phyloP scores from a whole-genome alignment of 2,888 invertebrate genomes.

The Subacronicta megacephala region DNA sequence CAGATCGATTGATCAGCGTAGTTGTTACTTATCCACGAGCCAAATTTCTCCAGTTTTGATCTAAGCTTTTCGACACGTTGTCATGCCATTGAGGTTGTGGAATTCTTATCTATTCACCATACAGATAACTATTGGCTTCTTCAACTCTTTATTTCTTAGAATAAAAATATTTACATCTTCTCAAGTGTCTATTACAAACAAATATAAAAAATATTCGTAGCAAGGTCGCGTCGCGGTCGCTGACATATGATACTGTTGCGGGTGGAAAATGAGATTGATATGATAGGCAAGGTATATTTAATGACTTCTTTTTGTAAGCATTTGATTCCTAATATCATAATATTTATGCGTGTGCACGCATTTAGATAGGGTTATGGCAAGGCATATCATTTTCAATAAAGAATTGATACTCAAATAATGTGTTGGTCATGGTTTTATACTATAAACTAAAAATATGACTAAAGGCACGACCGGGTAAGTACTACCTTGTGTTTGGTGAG shows the following conservation, averaged over 20 bases:
- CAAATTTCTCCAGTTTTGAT: no score
- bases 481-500: no score
- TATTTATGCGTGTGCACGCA: slow-evolving; percentile 1
- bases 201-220: slow-evolving; percentile 49
- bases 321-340: background rate
- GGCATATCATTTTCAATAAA: no score
- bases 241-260: slow-evolving; percentile 61
- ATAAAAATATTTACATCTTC: slow-evolving; percentile 52
- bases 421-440: no score
- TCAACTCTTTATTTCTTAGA: slow-evolving; percentile 12
- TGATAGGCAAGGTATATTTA: slow-evolving; percentile 23
- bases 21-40: no score
- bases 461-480: no score
- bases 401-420: no score
- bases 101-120: no score
- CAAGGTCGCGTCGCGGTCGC: slow-evolving; percentile 61
- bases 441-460: no score
- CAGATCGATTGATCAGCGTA: no score
- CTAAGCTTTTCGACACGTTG: no score
- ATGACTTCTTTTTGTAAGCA: slow-evolving; percentile 6
- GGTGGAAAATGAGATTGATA: slow-evolving; percentile 38
- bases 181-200: slow-evolving; percentile 27
- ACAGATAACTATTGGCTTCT: background rate
- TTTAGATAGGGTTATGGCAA: background rate
- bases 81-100: no score